Percentiles rank a stretch among this genome's conserved stretches.
Conservation (phyloP, 2,797 vertebrate genomes). For the Tangara arthus region DNA sequence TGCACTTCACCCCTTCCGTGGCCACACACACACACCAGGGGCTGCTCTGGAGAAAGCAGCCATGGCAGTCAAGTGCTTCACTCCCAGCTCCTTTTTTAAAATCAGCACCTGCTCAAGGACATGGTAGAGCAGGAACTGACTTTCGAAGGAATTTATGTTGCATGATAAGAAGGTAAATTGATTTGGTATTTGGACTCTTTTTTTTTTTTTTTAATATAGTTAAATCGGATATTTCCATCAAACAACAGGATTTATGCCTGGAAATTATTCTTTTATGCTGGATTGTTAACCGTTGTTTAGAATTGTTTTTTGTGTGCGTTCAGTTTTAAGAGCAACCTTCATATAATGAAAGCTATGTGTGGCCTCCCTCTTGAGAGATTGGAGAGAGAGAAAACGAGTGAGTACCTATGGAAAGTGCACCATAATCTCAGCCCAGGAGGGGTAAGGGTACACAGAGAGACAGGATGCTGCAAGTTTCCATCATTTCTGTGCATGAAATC, state of each 20-base stretch:
- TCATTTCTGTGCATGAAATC: not conserved
- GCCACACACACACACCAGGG: not conserved
- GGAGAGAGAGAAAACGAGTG: not conserved
- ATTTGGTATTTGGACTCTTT: not conserved
- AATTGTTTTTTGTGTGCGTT: not conserved
- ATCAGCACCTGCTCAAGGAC: not conserved
- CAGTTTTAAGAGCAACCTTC: not conserved
- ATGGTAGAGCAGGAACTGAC: not conserved
- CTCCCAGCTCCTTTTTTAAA: not conserved
- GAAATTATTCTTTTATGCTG: not conserved
- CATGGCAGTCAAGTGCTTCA: not conserved
- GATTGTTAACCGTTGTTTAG: not conserved
- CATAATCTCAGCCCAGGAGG: not conserved
- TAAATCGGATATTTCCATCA: not conserved
- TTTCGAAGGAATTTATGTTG: not conserved
- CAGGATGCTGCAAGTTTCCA: not conserved
- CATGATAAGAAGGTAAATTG: not conserved
- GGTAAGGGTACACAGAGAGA: not conserved
- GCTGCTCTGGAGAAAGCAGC: not conserved
- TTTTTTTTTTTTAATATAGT: not conserved
- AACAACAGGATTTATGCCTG: not conserved
- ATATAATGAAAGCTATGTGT: not conserved
- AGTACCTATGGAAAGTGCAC: not conserved
- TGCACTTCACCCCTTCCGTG: not conserved
- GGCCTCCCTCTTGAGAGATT: not conserved